Evolutionary conservation across 1,140 invertebrate species (phyloP).

Genomic region (Sycophila sp.): DNA sequence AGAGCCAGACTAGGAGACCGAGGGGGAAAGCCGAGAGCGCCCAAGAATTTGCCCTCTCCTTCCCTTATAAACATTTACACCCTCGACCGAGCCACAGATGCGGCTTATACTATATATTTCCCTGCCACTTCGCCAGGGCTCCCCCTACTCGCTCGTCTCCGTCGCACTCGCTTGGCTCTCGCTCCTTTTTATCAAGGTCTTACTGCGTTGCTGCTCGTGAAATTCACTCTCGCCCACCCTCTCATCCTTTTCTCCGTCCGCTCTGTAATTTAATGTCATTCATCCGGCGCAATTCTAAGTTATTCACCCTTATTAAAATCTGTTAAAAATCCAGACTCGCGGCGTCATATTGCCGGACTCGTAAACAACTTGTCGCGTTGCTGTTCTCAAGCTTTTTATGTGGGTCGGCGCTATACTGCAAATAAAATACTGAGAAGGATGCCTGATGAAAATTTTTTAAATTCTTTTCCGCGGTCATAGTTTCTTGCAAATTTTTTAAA

Average conservation of each 20-base stretch:
- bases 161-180: neutral
- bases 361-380: slow-evolving; percentile 39
- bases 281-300: slow-evolving; percentile 56
- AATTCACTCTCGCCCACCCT: slow-evolving; percentile 35
- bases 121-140: neutral
- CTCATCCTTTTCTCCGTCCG: too few relatives aligned
- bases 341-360: slow-evolving; percentile 47
- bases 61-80: slow-evolving; percentile 50
- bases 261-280: slow-evolving; percentile 64
- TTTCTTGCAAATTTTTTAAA: too few relatives aligned
- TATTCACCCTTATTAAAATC: slow-evolving; percentile 60
- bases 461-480: too few relatives aligned
- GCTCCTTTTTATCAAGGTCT: slow-evolving; percentile 31
- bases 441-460: too few relatives aligned
- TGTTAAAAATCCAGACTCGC: slow-evolving; percentile 51
- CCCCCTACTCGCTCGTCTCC: too few relatives aligned
- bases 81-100: slow-evolving; percentile 56
- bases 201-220: slow-evolving; percentile 1
- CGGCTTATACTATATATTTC: slow-evolving; percentile 43
- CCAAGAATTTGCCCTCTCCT: slow-evolving; percentile 26
- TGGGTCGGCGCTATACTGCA: neutral
- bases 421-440: too few relatives aligned
- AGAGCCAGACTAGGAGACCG: neutral
- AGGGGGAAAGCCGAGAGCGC: neutral
- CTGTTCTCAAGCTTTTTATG: slow-evolving; percentile 5